Percentiles rank a stretch among this genome's conserved stretches.
These are phyloP conservation scores for Erpornis zantholeuca DNA, from an alignment of 2,113 vertebrate genomes.

Conservation along the genomic window DNA sequence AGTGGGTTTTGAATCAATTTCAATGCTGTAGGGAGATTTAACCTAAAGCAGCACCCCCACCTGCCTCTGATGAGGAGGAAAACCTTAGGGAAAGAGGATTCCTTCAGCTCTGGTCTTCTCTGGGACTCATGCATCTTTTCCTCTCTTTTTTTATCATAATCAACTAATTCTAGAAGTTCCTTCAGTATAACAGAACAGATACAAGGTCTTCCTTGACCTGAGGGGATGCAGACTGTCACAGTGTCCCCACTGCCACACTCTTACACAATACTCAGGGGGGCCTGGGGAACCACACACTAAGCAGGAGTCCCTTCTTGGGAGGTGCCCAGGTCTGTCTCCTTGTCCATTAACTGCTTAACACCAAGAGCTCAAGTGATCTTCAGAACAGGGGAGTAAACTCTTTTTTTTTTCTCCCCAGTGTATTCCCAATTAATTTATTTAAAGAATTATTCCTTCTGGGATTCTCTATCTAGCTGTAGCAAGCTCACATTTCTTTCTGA, in stretches of 20 bases:
- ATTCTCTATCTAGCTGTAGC: neutral
- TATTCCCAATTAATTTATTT: neutral
- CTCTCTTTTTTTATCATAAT: neutral
- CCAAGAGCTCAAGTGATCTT: neutral
- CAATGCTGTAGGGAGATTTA: neutral
- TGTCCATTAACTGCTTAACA: neutral
- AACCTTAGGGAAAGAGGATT: neutral
- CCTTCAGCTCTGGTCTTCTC: neutral
- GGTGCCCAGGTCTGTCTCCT: neutral
- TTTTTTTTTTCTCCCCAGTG: neutral
- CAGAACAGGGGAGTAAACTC: neutral
- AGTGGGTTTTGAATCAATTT: neutral
- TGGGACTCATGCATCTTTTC: neutral
- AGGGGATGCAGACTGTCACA: neutral
- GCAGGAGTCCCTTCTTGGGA: neutral
- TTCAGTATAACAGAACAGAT: neutral
- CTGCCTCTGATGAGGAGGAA: neutral
- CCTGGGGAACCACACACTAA: neutral
- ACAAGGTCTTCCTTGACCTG: neutral
- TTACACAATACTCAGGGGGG: rapidly evolving
- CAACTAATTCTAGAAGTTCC: neutral
- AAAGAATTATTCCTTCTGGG: neutral
- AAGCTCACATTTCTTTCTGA: neutral
- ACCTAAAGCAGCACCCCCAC: neutral
- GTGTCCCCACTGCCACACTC: no score